phyloP scores from a whole-genome alignment of 2,888 invertebrate genomes.

The Xylota segnis region DNA sequence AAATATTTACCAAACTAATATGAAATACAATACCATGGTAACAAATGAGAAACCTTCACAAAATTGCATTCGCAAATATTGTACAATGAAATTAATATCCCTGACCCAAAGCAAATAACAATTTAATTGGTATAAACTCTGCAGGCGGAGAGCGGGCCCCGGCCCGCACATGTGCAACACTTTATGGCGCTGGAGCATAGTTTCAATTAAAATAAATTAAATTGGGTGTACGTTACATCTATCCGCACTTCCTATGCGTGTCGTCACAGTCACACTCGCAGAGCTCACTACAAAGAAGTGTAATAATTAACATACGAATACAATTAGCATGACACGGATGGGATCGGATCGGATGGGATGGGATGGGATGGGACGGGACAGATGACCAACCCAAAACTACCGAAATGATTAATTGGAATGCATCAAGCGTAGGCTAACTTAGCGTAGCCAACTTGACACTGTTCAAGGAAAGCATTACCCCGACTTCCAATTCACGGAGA shows the following conservation, averaged over 20 bases:
- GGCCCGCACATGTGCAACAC: slow-evolving; percentile 12
- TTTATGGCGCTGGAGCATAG: slow-evolving; percentile 9
- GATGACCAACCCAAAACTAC: slow-evolving; percentile 56
- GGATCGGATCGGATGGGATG: too few species aligned
- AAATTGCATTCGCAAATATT: slow-evolving; percentile 60
- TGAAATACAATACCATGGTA: slow-evolving; percentile 21
- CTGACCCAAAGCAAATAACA: slow-evolving; percentile 52
- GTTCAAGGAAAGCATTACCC: slow-evolving; percentile 6
- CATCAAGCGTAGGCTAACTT: slow-evolving; percentile 54
- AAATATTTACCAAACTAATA: slow-evolving; percentile 60
- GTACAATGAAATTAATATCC: slow-evolving; percentile 57
- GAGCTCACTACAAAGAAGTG: slow-evolving; percentile 22
- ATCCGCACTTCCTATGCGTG: slow-evolving; percentile 41
- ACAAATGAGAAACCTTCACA: slow-evolving; percentile 37
- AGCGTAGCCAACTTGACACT: slow-evolving; percentile 38
- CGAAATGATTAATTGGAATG: slow-evolving; percentile 66
- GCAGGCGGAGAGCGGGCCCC: slow-evolving; percentile 4
- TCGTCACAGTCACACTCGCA: slow-evolving; percentile 8
- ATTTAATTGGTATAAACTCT: slow-evolving; percentile 43
- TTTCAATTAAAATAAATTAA: slow-evolving; percentile 72
- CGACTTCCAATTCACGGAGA: slow-evolving; percentile 24
- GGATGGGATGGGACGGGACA: slow-evolving; percentile 23
- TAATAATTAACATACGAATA: slow-evolving; percentile 67
- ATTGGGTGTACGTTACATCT: slow-evolving; percentile 28
- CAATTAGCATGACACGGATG: slow-evolving; percentile 60